Conservation (phyloP, 2,797 vertebrate genomes). For the Rhyacichthys aspro region DNA sequence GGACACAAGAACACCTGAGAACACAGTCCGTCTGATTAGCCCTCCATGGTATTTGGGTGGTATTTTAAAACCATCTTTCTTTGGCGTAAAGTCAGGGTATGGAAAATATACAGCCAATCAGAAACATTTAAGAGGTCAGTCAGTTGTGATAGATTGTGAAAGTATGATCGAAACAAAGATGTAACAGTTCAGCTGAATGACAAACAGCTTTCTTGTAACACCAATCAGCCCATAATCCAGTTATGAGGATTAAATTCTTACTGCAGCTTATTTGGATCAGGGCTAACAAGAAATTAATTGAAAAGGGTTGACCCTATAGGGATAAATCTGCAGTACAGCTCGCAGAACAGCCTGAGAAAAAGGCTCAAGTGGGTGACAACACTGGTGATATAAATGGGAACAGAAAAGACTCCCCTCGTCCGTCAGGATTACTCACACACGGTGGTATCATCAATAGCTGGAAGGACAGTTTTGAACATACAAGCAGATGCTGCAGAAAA, state of each 20-base stretch:
- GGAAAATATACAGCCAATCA: no score
- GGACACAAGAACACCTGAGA: background rate
- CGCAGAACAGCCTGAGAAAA: conserved; percentile 59
- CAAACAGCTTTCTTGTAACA: conserved; percentile 57
- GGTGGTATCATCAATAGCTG: conserved; percentile 38
- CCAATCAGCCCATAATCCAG: conserved; percentile 77
- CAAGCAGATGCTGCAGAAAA: conserved; percentile 28
- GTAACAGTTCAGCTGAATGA: conserved; percentile 55
- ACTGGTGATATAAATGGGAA: conserved; percentile 64
- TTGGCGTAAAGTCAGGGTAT: no score
- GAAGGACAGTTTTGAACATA: conserved; percentile 43
- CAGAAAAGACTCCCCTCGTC: conserved; percentile 46
- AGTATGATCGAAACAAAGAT: conserved; percentile 43
- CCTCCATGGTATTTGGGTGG: no score
- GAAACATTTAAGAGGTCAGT: background rate
- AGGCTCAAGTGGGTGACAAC: conserved; percentile 60
- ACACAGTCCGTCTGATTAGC: conserved; percentile 9
- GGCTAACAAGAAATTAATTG: conserved; percentile 79
- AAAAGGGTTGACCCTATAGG: conserved; percentile 74
- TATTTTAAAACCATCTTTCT: no score
- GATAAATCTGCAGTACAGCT: conserved; percentile 57
- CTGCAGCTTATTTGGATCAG: conserved; percentile 77
- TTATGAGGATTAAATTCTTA: conserved; percentile 80
- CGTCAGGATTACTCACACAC: conserved; percentile 40
- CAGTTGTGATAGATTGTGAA: conserved; percentile 36